Base-by-base conservation (phyloP, 2,113 vertebrate genomes). In the Bujurquina vittata region DNA sequence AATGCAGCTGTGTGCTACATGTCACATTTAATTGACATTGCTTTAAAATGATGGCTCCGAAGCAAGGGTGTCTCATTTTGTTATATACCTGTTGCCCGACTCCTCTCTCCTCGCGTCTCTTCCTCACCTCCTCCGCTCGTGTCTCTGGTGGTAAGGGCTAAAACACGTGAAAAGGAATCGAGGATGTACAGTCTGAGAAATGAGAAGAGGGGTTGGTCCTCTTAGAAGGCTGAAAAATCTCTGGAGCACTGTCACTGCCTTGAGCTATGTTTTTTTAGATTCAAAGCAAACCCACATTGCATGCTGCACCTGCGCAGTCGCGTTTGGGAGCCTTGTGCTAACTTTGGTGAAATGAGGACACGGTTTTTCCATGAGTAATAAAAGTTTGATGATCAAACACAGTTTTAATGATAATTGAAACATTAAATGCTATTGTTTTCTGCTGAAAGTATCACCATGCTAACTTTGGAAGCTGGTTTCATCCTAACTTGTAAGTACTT, bases 11-110 rank as follows among this genome's bases (percentile, higher is more conserved):
- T 72, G 67, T 72, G 67, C 67, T 72, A n/a, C 67, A 72, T 3
- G 67, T 33, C 67, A 72, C 43, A n/a, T 72, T 72, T 72, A 72
- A 54, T 72, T 54, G 67, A 72, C 67, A 72, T 49, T 72, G 65
- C 65, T 72, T 72, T 52, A 52, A 52, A 72, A 31, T 11, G 65
- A 72, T 52, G 67, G 10, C 67, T 54, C 46, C 18, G 17, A 72
- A 72, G 7, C 46, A 72, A 72, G 26, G 67, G 31, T 54, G 46
- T 54, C 67, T 72, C 26, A 54, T 72, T 54, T 72, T 72, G 26
- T 54, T 33, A 33, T 49, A 33, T 72, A 72, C 67, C 67, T 72
- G 67, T 72, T 72, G 67, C 10, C 67, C 67, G 46, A 72, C 18
- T 33, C 22, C 37, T 67, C 14, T 67, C 3, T 67, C 5, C 49